Evolutionary conservation across 2,888 invertebrate species (phyloP).

Genomic region (Drosophila antonietae): DNA sequence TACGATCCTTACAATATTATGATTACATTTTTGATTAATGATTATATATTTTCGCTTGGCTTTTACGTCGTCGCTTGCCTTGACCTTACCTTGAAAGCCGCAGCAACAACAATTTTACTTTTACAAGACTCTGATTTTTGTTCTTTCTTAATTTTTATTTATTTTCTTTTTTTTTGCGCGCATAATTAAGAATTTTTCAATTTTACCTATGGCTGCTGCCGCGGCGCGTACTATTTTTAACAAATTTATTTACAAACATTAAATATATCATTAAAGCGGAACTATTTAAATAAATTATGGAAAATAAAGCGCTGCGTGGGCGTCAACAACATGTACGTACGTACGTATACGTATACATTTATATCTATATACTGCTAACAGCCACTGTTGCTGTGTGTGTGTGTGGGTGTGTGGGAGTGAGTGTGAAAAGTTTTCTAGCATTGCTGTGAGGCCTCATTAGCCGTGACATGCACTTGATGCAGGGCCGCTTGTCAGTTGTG

Average conservation of each 20-base stretch:
- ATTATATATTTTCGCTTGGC: conserved; percentile 32
- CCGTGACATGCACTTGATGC: conserved; percentile 55
- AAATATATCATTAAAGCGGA: conserved; percentile 72
- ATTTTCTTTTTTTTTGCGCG: conserved; percentile 38
- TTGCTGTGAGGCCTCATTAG: conserved; percentile 46
- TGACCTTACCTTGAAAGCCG: conserved; percentile 74
- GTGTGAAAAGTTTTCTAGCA: conserved; percentile 8
- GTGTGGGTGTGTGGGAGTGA: conserved; percentile 1
- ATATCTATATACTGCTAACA: conserved; percentile 13
- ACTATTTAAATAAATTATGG: conserved; percentile 79
- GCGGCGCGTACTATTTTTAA: conserved; percentile 61
- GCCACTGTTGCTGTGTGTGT: conserved; percentile 19
- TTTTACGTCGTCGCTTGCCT: conserved; percentile 67
- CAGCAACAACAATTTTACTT: conserved; percentile 60
- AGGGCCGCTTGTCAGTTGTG: conserved; percentile 30
- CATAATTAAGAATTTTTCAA: conserved; percentile 59
- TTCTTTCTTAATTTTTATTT: conserved; percentile 1
- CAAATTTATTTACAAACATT: conserved; percentile 57
- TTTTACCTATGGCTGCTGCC: conserved; percentile 37
- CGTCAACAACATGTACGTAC: conserved; percentile 13
- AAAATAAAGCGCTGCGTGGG: conserved; percentile 64
- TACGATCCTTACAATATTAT: conserved; percentile 20
- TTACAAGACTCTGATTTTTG: conserved; percentile 47
- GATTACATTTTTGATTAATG: conserved; percentile 59
- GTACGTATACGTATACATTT: conserved; percentile 9